Percentiles rank a stretch among this genome's conserved stretches.
phyloP scores from a whole-genome alignment of 2,113 vertebrate genomes.

The Gracilinanus agilis region DNA sequence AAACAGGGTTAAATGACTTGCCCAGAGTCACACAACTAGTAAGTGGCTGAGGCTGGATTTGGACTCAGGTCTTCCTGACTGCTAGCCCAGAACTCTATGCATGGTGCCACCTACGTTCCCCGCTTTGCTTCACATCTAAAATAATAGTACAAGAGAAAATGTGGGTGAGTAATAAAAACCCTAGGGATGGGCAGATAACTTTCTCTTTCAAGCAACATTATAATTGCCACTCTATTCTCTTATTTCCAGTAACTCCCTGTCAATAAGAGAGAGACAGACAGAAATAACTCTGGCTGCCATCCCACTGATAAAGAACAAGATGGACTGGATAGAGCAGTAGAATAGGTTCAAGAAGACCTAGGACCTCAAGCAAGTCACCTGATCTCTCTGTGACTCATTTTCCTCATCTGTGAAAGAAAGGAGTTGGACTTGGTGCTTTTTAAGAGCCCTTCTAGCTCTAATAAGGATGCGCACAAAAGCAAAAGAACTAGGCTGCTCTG shows the following conservation, averaged over 20 bases:
- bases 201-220: conserved; percentile 46
- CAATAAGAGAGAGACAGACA: conserved; percentile 34
- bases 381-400: neutral
- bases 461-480: neutral
- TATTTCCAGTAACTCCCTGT: conserved; percentile 15
- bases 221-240: conserved; percentile 27
- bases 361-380: neutral
- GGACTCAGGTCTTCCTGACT: no score
- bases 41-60: no score
- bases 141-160: conserved; percentile 42
- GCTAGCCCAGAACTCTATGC: no score
- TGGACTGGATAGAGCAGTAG: neutral
- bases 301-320: neutral
- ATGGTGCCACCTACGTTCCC: no score
- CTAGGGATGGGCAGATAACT: conserved; percentile 33
- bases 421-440: neutral
- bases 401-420: neutral
- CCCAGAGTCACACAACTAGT: no score
- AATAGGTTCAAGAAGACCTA: neutral
- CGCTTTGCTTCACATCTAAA: no score
- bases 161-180: conserved; percentile 22
- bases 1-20: no score
- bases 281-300: neutral
- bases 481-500: neutral
- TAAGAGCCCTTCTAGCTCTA: neutral